Conservation (phyloP, 2,113 vertebrate species). For the Mionectes macconnelli region DNA sequence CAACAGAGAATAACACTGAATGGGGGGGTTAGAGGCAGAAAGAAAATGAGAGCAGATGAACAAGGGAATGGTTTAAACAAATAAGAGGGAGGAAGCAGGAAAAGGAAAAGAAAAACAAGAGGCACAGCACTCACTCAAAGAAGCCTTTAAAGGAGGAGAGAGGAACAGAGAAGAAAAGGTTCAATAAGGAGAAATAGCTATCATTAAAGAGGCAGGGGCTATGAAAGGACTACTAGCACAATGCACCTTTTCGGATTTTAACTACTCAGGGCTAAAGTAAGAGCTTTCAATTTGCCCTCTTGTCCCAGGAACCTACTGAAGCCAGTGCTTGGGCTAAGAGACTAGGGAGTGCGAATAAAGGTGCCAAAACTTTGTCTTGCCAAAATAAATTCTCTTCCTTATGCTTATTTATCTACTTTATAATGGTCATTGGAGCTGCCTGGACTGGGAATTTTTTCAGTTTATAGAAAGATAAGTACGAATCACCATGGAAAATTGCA, state of each 20-base stretch:
- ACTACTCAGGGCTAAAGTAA: slow-evolving; percentile 21
- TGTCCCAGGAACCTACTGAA: not conserved
- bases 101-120: slow-evolving; percentile 41
- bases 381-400: slow-evolving; percentile 14
- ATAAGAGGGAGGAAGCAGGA: slow-evolving; percentile 29
- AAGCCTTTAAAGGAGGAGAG: slow-evolving; percentile 23
- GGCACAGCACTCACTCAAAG: not conserved
- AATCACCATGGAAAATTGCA: not conserved
- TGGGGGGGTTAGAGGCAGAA: not conserved
- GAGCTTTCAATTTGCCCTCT: not conserved
- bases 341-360: not conserved
- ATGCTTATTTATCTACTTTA: not conserved
- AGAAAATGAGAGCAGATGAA: slow-evolving; percentile 11
- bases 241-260: slow-evolving; percentile 38
- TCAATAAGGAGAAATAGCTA: slow-evolving; percentile 41
- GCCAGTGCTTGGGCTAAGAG: not conserved
- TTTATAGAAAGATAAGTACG: not conserved
- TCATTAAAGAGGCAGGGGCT: slow-evolving; percentile 12
- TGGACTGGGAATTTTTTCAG: not conserved
- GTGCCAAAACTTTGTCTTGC: not conserved
- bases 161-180: slow-evolving; percentile 39
- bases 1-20: not conserved
- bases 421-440: not conserved
- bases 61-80: slow-evolving; percentile 28
- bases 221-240: slow-evolving; percentile 36